These are phyloP conservation scores for Galeopterus variegatus DNA, from an alignment of 2,113 vertebrate species.

Conservation along the genomic window DNA sequence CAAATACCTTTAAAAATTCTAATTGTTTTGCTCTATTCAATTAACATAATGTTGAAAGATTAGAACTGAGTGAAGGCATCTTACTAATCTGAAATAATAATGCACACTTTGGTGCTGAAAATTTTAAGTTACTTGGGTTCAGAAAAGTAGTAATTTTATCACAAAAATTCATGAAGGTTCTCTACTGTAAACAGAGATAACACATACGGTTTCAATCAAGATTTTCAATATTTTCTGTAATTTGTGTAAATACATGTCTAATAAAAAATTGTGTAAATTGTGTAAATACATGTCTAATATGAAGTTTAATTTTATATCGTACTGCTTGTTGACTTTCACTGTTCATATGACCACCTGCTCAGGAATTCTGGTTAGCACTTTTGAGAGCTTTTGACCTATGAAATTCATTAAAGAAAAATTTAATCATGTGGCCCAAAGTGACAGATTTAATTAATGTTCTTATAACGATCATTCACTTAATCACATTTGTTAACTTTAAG, in stretches of 20 bases:
- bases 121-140: conserved; percentile 9
- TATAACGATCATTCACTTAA: conserved; percentile 49
- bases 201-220: conserved; percentile 32
- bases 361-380: conserved; percentile 60
- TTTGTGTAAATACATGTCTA: conserved; percentile 75
- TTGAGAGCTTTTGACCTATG: conserved; percentile 53
- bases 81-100: conserved; percentile 28
- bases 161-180: background rate
- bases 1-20: background rate
- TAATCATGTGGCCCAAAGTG: conserved; percentile 30
- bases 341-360: background rate
- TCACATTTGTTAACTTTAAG: conserved; percentile 55
- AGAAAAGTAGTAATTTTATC: conserved; percentile 21
- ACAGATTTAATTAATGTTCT: conserved; percentile 42
- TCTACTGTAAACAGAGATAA: conserved; percentile 48
- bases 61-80: background rate
- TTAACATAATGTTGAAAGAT: background rate
- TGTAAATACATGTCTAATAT: conserved; percentile 73
- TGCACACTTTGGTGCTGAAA: conserved; percentile 46
- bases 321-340: conserved; percentile 72
- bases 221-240: conserved; percentile 75
- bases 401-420: conserved; percentile 66
- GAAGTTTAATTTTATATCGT: conserved; percentile 74
- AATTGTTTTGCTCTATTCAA: background rate
- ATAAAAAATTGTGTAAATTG: conserved; percentile 51